Evolutionary conservation across 2,888 invertebrate genomes (phyloP).

Genomic region (Conchocele bisecta): DNA sequence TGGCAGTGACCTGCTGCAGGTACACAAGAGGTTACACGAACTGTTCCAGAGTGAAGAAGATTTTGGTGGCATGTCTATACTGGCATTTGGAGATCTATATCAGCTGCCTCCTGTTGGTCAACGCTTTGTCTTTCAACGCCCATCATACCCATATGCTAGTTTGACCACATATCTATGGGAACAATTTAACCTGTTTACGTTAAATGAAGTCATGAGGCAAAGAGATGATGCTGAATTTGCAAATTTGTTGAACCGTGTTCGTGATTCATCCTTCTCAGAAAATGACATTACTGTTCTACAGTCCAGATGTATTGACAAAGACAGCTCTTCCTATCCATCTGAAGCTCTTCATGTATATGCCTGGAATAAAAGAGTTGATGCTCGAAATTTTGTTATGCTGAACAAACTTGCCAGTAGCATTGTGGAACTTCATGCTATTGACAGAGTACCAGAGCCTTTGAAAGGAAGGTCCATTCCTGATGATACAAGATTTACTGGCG

Average conservation of each 20-base stretch:
- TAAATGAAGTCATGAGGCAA: background rate
- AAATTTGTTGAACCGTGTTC: background rate
- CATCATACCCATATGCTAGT: background rate
- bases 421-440: background rate
- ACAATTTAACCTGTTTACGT: background rate
- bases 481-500: slow-evolving; percentile 4
- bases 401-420: background rate
- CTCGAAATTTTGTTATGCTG: background rate
- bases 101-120: too few species aligned
- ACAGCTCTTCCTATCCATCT: background rate
- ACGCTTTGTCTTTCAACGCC: too few species aligned
- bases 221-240: background rate
- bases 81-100: too few species aligned
- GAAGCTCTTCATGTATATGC: slow-evolving; percentile 7
- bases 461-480: background rate
- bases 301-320: background rate
- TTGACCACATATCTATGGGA: background rate
- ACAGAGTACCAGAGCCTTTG: background rate
- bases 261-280: background rate
- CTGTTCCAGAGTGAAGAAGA: background rate
- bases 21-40: slow-evolving; percentile 7
- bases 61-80: background rate
- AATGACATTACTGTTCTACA: background rate
- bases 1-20: slow-evolving; percentile 11
- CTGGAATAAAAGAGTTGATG: background rate